A percentile compares a stretch with the other conserved stretches of the same genome.
Evolutionary conservation across 2,797 vertebrate genomes (phyloP).

Genomic region (Pipistrellus nathusii): DNA sequence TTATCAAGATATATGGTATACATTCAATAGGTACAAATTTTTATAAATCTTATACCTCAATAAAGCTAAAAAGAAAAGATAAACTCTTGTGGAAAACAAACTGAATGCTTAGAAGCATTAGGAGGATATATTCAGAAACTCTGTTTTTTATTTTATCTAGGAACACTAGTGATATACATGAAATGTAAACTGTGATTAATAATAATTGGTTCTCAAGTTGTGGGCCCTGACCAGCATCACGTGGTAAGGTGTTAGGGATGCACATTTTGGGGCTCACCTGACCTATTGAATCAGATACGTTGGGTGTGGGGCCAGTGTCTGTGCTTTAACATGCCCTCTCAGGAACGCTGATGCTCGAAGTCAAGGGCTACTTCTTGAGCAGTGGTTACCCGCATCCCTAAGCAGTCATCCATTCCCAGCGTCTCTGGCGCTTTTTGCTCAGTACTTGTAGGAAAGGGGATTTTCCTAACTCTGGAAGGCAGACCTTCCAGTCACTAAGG

Average conservation of each 20-base stretch:
- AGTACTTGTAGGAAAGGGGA: background rate
- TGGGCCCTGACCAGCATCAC: background rate
- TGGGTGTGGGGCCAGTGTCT: background rate
- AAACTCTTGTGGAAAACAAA: background rate
- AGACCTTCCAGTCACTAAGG: background rate
- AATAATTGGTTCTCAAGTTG: background rate
- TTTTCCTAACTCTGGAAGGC: background rate
- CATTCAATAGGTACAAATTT: background rate
- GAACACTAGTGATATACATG: background rate
- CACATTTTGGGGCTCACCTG: background rate
- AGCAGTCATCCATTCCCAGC: background rate
- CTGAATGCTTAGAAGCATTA: background rate
- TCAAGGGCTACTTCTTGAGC: background rate
- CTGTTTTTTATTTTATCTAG: background rate
- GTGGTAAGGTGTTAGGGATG: background rate
- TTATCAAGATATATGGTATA: background rate
- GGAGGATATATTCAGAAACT: background rate
- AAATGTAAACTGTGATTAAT: background rate
- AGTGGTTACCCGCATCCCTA: background rate
- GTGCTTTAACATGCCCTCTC: background rate
- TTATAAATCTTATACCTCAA: background rate
- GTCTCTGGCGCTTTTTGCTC: background rate
- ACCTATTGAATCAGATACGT: background rate
- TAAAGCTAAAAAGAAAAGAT: conserved; percentile 6
- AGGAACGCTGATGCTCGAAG: background rate